Percentiles rank a stretch among this genome's conserved stretches.
Conservation (phyloP, 2,888 invertebrate genomes). For the Agrochola circellaris region DNA sequence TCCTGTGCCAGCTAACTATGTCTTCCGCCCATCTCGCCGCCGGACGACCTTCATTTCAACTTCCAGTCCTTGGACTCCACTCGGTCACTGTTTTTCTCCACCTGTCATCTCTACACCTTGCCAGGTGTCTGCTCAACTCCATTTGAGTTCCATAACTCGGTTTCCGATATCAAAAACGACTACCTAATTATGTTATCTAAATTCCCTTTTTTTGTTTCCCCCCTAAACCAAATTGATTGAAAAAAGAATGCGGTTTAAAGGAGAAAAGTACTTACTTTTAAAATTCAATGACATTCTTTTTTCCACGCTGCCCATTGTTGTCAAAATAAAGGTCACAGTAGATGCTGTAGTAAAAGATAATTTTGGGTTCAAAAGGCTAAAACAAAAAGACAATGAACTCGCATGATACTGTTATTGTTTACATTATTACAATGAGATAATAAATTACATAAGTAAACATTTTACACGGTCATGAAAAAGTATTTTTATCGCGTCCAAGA, state of each 20-base stretch:
- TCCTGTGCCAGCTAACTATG: too few species aligned
- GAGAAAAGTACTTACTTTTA: neutral
- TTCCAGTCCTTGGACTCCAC: too few species aligned
- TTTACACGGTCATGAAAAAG: neutral
- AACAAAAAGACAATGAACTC: conserved; percentile 17
- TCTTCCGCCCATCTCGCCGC: too few species aligned
- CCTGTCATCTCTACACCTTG: too few species aligned
- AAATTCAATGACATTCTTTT: neutral
- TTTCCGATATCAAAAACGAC: too few species aligned
- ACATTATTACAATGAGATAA: conserved; percentile 19
- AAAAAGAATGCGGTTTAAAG: neutral
- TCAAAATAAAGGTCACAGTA: neutral
- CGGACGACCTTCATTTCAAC: too few species aligned
- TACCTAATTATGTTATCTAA: too few species aligned
- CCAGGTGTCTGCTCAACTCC: too few species aligned
- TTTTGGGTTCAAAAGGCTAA: neutral
- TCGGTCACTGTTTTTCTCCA: too few species aligned
- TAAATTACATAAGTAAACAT: conserved; percentile 14
- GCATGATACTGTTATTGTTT: conserved; percentile 9
- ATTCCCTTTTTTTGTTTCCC: neutral
- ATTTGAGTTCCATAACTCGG: too few species aligned
- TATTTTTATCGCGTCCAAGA: conserved; percentile 20
- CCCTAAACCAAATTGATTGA: neutral
- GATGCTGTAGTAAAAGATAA: conserved; percentile 19
- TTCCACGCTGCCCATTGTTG: neutral